A percentile compares a stretch with the other conserved stretches of the same genome.
These are phyloP conservation scores for Balearica regulorum DNA, from an alignment of 2,797 vertebrate genomes.

Conservation along the genomic window DNA sequence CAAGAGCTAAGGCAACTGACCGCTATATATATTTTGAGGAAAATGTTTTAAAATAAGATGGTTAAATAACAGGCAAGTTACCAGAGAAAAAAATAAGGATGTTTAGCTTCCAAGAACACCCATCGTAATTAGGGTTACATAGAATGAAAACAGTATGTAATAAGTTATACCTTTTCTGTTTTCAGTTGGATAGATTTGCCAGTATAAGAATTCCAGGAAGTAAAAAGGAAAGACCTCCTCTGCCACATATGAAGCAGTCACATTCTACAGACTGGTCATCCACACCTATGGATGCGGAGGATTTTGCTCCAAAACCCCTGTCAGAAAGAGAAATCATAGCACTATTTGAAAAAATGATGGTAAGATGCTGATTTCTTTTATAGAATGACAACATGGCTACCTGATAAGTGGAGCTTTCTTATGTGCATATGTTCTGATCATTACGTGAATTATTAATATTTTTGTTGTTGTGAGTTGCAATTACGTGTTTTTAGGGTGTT, in stretches of 20 bases:
- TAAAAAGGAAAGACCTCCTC: constrained; percentile 86
- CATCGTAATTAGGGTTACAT: neutral
- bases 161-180: neutral
- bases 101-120: neutral
- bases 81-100: neutral
- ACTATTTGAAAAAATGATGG: constrained; percentile 99
- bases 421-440: neutral
- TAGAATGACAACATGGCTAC: neutral
- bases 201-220: constrained; percentile 93
- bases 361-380: constrained; percentile 57
- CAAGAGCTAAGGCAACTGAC: neutral
- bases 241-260: constrained; percentile 77
- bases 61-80: neutral
- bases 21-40: neutral
- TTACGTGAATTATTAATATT: neutral
- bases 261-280: constrained; percentile 76
- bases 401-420: neutral
- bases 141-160: neutral
- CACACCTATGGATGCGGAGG: constrained; percentile 73
- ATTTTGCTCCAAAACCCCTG: constrained; percentile 82
- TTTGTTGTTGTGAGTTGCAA: neutral
- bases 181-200: constrained; percentile 91
- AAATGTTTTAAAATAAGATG: neutral
- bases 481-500: neutral
- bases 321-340: constrained; percentile 89